phyloP scores from a whole-genome alignment of 2,888 invertebrate species.

The Ophion ellenae region DNA sequence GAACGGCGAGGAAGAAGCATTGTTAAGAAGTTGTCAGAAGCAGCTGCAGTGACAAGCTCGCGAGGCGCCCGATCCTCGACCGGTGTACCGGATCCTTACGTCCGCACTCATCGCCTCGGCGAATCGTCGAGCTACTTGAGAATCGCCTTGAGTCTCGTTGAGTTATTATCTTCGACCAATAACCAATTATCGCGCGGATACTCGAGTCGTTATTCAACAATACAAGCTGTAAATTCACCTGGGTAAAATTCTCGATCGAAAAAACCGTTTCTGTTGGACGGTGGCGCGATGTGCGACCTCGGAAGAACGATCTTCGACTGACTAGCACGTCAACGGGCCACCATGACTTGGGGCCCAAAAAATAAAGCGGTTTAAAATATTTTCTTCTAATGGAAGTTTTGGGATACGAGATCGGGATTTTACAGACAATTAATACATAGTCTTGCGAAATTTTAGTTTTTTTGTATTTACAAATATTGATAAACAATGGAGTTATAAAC shows the following conservation, averaged over 20 bases:
- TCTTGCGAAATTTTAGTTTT: too few species aligned
- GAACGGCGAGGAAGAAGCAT: conserved; percentile 62
- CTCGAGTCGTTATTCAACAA: conserved; percentile 1
- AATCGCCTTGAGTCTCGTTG: background rate
- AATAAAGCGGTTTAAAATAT: too few species aligned
- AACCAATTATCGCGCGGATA: conserved; percentile 14
- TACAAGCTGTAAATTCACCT: too few species aligned
- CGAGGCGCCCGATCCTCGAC: background rate
- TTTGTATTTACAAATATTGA: too few species aligned
- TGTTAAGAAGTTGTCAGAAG: conserved; percentile 78
- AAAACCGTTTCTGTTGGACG: too few species aligned
- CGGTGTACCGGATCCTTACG: conserved; percentile 13
- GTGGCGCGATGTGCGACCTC: background rate
- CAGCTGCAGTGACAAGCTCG: conserved; percentile 65
- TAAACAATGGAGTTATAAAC: too few species aligned
- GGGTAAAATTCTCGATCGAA: too few species aligned
- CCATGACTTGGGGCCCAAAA: too few species aligned
- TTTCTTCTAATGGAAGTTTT: too few species aligned
- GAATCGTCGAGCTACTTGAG: background rate
- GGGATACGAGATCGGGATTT: too few species aligned
- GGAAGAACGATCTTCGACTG: background rate
- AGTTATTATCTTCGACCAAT: conserved; percentile 24
- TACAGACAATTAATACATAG: too few species aligned
- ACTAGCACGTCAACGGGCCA: too few species aligned
- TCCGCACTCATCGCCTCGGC: background rate